These are phyloP conservation scores for Siniperca undulata DNA, from an alignment of 2,797 vertebrate species.

Conservation along the genomic window DNA sequence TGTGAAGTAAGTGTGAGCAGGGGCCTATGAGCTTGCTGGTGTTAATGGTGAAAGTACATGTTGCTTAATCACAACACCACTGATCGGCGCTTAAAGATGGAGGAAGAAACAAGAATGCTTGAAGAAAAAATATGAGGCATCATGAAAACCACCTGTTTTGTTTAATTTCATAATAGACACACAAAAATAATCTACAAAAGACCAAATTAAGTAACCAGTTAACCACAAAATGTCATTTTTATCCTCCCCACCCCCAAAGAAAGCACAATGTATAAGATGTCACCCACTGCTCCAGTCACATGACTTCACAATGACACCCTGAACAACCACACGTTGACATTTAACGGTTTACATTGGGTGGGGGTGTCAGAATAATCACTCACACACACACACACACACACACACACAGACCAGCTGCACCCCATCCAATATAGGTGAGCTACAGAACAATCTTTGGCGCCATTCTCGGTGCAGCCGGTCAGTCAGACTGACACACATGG, in stretches of 20 bases:
- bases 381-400: not conserved
- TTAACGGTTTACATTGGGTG: slow-evolving; percentile 56
- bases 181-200: slow-evolving; percentile 88
- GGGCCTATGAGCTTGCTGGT: not conserved
- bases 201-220: slow-evolving; percentile 79
- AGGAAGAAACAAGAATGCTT: not conserved
- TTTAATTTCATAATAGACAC: slow-evolving; percentile 85
- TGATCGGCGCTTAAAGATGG: not conserved
- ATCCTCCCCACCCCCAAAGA: slow-evolving; percentile 42
- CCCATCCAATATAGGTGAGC: slow-evolving; percentile 69
- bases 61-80: not conserved
- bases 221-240: slow-evolving; percentile 73
- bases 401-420: slow-evolving; percentile 60
- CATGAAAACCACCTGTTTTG: slow-evolving; percentile 82
- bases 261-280: slow-evolving; percentile 72
- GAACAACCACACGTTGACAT: slow-evolving; percentile 63
- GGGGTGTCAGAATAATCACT: slow-evolving; percentile 26
- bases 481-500: slow-evolving; percentile 33
- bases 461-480: slow-evolving; percentile 75
- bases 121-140: slow-evolving; percentile 17
- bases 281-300: slow-evolving; percentile 77
- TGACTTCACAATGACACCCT: slow-evolving; percentile 73
- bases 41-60: not conserved
- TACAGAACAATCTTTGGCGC: slow-evolving; percentile 83
- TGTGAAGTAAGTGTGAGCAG: not conserved